Percentiles rank a stretch among this genome's conserved stretches.
Conservation (phyloP, 1,140 invertebrate genomes). For the Amphibalanus amphitrite region DNA sequence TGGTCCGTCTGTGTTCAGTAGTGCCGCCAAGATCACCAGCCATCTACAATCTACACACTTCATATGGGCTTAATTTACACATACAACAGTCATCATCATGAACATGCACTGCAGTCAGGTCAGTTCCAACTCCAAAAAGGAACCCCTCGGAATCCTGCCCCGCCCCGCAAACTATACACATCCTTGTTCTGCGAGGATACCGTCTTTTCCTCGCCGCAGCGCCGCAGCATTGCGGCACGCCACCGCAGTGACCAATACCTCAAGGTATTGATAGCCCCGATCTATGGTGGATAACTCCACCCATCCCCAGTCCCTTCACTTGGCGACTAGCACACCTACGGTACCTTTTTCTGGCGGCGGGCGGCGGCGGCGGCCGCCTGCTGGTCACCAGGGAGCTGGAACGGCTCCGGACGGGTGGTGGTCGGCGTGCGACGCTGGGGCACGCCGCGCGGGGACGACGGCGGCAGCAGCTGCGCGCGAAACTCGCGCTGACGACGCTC, state of each 20-base stretch:
- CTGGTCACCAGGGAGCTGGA: constrained; percentile 26
- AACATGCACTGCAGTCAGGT: constrained; percentile 25
- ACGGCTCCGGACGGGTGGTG: constrained; percentile 25
- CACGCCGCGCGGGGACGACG: constrained; percentile 17
- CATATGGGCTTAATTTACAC: no score
- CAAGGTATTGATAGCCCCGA: no score
- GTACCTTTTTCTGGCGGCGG: background rate
- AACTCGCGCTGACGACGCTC: constrained; percentile 28
- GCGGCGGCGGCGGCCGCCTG: constrained; percentile 19
- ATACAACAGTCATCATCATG: constrained; percentile 26
- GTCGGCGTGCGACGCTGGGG: constrained; percentile 23
- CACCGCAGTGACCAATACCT: no score
- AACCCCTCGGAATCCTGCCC: no score
- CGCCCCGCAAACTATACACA: constrained; percentile 5
- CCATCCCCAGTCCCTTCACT: no score
- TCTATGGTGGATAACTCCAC: no score
- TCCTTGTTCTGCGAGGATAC: constrained; percentile 18
- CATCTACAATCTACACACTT: no score
- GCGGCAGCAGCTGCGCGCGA: constrained; percentile 33
- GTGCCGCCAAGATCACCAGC: no score
- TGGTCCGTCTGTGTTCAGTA: no score
- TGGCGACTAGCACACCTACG: no score
- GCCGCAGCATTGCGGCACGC: no score
- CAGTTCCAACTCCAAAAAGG: no score
- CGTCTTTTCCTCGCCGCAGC: constrained; percentile 19